Conservation (phyloP, 2,888 invertebrate species). For the Calameuta pallipes region DNA sequence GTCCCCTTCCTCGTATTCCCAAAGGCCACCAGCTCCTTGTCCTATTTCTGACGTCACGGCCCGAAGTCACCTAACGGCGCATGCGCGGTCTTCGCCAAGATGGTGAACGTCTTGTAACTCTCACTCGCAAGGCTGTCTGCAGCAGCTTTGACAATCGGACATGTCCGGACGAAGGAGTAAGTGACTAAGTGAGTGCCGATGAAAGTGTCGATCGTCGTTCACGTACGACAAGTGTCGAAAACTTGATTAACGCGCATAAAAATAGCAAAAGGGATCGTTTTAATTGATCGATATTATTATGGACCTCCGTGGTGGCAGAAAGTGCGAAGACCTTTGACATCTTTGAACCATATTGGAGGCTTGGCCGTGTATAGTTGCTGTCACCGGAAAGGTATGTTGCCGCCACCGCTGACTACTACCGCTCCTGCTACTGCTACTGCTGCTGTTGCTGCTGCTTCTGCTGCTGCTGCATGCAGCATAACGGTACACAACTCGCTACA, state of each 20-base stretch:
- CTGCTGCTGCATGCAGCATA: background rate
- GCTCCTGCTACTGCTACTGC: background rate
- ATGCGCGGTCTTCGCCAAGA: conserved; percentile 53
- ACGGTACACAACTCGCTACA: background rate
- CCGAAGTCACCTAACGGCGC: conserved; percentile 37
- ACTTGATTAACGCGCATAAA: background rate
- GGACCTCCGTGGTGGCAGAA: conserved; percentile 11
- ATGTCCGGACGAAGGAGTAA: conserved; percentile 21
- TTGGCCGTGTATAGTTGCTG: conserved; percentile 24
- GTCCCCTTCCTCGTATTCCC: conserved; percentile 39
- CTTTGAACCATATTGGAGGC: conserved; percentile 43
- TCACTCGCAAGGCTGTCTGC: conserved; percentile 51
- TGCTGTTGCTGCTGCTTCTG: background rate
- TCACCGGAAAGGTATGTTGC: conserved; percentile 34
- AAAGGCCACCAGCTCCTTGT: conserved; percentile 61
- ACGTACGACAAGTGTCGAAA: background rate
- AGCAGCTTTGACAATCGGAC: conserved; percentile 22
- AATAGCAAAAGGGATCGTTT: background rate
- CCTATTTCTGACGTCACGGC: conserved; percentile 60
- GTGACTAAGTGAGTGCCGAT: conserved; percentile 12
- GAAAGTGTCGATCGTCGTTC: conserved; percentile 17
- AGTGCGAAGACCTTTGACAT: conserved; percentile 34
- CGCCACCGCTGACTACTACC: background rate
- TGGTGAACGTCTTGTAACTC: conserved; percentile 60
- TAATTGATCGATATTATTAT: conserved; percentile 7